phyloP scores from a whole-genome alignment of 30 jellyfish, hydroid and myxozoan species.

The Thelohanellus kitauei region DNA sequence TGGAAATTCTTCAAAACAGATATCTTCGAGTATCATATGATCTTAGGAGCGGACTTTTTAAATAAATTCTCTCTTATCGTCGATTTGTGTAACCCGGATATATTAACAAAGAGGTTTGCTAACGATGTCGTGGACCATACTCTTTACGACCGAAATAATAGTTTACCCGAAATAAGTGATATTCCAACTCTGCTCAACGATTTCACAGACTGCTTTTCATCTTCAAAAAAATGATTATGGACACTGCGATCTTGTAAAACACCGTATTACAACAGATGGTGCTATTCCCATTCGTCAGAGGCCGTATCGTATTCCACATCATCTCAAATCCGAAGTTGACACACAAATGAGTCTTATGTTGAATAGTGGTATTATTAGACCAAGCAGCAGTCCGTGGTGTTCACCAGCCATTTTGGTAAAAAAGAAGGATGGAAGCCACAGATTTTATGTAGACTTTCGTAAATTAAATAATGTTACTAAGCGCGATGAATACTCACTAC shows the following conservation, averaged over 20 bases:
- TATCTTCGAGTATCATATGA: no score
- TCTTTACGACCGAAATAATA: no score
- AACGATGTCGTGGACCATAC: no score
- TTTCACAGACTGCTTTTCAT: no score
- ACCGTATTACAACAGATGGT: conserved; percentile 12
- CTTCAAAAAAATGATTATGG: no score
- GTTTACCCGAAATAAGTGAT: no score
- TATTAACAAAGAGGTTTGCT: no score
- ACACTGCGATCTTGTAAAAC: conserved; percentile 8
- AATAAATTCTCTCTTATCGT: no score
- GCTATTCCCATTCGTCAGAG: conserved; percentile 14
- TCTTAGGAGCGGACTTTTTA: no score
- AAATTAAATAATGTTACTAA: conserved; percentile 8
- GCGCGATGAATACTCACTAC: conserved; percentile 16
- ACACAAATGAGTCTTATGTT: conserved; percentile 9
- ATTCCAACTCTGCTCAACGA: no score
- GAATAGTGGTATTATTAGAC: conserved; percentile 10
- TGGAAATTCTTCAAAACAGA: no score
- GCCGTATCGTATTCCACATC: conserved; percentile 12
- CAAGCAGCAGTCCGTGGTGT: conserved; percentile 13
- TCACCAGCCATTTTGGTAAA: conserved; percentile 15
- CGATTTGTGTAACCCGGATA: no score
- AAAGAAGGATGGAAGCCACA: conserved; percentile 15
- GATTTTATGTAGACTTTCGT: conserved; percentile 13
- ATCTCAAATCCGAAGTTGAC: conserved; percentile 9